Base-by-base conservation (phyloP, 2,797 vertebrate genomes). In the Pelobates cultripes region DNA sequence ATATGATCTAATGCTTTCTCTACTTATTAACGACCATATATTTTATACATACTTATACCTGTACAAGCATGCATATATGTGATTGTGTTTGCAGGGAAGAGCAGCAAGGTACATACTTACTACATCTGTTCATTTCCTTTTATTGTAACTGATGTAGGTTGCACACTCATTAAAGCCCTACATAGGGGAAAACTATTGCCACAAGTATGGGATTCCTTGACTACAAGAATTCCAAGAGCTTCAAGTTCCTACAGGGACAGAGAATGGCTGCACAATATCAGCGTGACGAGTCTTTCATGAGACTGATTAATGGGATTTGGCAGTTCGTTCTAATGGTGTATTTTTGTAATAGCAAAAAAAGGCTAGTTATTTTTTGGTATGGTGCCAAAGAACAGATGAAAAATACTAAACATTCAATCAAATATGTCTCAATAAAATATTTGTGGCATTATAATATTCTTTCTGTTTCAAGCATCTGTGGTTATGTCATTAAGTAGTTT, bases 271-370 rank as follows among this genome's bases (percentile, higher is more conserved):
- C 70, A 79, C 55, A 75, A 43, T 83, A 53, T 75, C 72, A 78
- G 44, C 28, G n/a, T 55, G 43, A 41, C 61, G 69, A 14, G 12
- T 43, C 63, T 83, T 79, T 83, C 70, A 83, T 75, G 66, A 78
- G 43, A 4, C 72, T 79, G 81, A 83, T 83, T 83, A 79, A 83
- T 83, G 73, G 63, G 42, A 28, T 64, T 76, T 83, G 81, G 71
- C 77, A 83, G 41, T 51, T 44, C 72, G 63, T 5, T 83, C 68
- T 66, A 15, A 75, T 69, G 41, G 41, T 75, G 41, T 79, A 76
- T 79, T 47, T 55, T 53, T n/a, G 67, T 83, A 75, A 75, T 53
- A 60, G 42, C 13, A 73, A 70, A 75, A 67, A 80, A 75, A 76
- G n/a, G 10, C 66, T 70, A 72, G 15, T 72, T 44, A 78, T 78